Evolutionary conservation across 2,113 vertebrate genomes (phyloP).

Genomic region (Clarias macrocephalus): DNA sequence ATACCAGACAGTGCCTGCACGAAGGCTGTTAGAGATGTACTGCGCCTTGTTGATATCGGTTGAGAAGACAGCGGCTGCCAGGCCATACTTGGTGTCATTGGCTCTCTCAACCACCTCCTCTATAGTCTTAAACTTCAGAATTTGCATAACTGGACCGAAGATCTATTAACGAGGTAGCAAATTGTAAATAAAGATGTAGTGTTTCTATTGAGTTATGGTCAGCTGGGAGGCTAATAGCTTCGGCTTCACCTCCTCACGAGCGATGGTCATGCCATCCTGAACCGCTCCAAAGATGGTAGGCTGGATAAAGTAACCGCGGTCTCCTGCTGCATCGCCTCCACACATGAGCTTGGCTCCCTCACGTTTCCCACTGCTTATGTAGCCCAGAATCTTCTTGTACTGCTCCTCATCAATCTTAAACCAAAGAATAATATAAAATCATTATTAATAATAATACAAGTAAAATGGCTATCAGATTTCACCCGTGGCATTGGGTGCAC

Average conservation of each 20-base stretch:
- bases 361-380: conserved; percentile 82
- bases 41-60: conserved; percentile 89
- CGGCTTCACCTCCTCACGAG: conserved; percentile 85
- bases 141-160: conserved; percentile 98
- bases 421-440: neutral
- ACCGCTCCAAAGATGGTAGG: conserved; percentile 93
- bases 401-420: conserved; percentile 88
- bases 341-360: conserved; percentile 94
- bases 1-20: conserved; percentile 93
- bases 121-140: conserved; percentile 88
- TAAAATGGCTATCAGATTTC: neutral
- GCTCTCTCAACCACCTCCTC: conserved; percentile 91
- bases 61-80: conserved; percentile 91
- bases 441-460: too few species aligned
- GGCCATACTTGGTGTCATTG: conserved; percentile 85
- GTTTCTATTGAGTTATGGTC: neutral
- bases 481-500: neutral
- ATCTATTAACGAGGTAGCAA: conserved; percentile 74
- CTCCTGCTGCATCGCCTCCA: conserved; percentile 84
- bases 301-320: conserved; percentile 95
- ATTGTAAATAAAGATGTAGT: neutral
- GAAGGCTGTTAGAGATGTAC: conserved; percentile 82
- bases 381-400: conserved; percentile 92
- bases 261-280: conserved; percentile 91
- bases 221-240: neutral